Conservation (phyloP, 2,888 invertebrate genomes). For the Furcula furcula region DNA sequence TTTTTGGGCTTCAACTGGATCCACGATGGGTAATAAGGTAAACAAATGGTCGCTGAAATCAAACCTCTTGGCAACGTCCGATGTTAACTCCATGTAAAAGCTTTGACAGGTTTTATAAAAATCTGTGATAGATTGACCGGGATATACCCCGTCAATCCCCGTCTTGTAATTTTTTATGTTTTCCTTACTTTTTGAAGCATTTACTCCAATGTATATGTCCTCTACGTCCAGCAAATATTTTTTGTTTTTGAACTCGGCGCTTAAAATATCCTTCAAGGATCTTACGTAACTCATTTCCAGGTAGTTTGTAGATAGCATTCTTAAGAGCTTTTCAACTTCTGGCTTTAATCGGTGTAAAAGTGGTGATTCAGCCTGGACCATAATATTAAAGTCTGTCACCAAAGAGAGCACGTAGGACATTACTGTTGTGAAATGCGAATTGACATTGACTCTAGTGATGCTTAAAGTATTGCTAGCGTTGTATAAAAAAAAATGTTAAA, state of each 20-base stretch:
- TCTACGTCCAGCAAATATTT: slow-evolving; percentile 1
- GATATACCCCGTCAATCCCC: too few species aligned
- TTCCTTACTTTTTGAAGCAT: slow-evolving; percentile 2
- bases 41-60: slow-evolving; percentile 3
- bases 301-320: slow-evolving; percentile 9
- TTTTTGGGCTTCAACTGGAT: slow-evolving; percentile 2
- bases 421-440: too few species aligned
- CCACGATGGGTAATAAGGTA: neutral
- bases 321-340: slow-evolving; percentile 7
- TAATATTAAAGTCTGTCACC: slow-evolving; percentile 7
- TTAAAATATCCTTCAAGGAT: slow-evolving; percentile 2
- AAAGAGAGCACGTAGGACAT: slow-evolving; percentile 4
- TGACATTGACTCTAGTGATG: too few species aligned
- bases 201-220: slow-evolving; percentile 4
- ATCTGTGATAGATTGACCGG: slow-evolving; percentile 6
- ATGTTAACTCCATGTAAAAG: slow-evolving; percentile 6
- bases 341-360: slow-evolving; percentile 7
- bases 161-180: slow-evolving; percentile 6
- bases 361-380: slow-evolving; percentile 9
- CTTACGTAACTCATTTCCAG: slow-evolving; percentile 9
- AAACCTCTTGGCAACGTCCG: slow-evolving; percentile 7
- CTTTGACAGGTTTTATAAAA: slow-evolving; percentile 8
- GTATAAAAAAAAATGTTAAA: too few species aligned
- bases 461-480: too few species aligned
- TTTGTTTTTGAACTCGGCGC: slow-evolving; percentile 1